These are phyloP conservation scores for Clitarchus hookeri DNA, from an alignment of 2,888 invertebrate genomes.

Conservation along the genomic window DNA sequence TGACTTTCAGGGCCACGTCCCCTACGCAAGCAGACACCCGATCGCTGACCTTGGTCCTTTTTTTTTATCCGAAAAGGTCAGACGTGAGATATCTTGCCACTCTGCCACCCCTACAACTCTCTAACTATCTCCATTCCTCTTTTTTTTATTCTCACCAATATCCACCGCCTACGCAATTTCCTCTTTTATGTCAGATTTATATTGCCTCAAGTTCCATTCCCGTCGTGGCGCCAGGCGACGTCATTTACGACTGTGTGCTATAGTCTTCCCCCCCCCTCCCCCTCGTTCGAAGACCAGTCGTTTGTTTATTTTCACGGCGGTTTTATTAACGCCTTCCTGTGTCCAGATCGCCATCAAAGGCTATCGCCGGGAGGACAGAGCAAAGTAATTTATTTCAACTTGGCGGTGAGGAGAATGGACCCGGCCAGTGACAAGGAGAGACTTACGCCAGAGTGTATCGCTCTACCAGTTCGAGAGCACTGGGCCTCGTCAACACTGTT, in stretches of 20 bases:
- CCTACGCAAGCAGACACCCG: too few relatives aligned
- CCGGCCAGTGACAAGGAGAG: not conserved
- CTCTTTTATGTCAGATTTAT: conserved; percentile 8
- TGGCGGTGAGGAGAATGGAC: not conserved
- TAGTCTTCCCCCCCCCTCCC: too few relatives aligned
- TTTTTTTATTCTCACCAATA: not conserved
- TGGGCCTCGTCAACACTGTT: too few relatives aligned
- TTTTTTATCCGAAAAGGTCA: not conserved
- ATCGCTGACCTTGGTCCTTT: too few relatives aligned
- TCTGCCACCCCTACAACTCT: not conserved
- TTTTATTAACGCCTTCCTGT: not conserved
- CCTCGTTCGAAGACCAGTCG: not conserved
- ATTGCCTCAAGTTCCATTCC: not conserved
- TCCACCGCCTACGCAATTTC: not conserved
- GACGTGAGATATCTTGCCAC: not conserved
- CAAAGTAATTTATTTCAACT: not conserved
- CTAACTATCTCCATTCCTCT: not conserved
- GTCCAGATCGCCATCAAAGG: not conserved
- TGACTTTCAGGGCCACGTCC: too few relatives aligned
- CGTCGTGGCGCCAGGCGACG: not conserved
- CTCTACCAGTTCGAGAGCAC: too few relatives aligned
- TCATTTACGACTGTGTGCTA: not conserved
- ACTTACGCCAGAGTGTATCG: too few relatives aligned
- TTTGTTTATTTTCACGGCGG: not conserved
- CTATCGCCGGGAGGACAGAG: not conserved